Evolutionary conservation across 2,888 invertebrate genomes (phyloP).

Genomic region (Rotaria macrura): DNA sequence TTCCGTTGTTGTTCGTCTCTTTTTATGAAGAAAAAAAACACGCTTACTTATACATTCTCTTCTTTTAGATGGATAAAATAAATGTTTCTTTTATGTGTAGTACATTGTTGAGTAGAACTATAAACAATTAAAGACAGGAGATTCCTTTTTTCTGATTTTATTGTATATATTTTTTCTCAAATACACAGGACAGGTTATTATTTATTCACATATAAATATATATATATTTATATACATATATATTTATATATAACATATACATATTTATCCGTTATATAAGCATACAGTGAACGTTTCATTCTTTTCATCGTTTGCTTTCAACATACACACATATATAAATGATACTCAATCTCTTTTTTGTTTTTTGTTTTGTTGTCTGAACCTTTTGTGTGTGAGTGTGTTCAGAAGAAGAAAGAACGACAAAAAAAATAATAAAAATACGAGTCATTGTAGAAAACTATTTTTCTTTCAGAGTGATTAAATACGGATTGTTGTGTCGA

Average conservation of each 20-base stretch:
- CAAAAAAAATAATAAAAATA: neutral
- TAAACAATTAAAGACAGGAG: neutral
- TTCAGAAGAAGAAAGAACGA: neutral
- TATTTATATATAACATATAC: neutral
- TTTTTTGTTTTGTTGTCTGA: neutral
- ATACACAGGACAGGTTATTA: neutral
- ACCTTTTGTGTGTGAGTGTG: neutral
- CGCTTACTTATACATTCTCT: neutral
- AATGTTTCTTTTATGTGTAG: neutral
- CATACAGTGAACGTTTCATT: neutral
- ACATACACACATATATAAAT: conserved; percentile 1
- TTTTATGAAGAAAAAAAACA: neutral
- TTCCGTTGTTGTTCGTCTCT: conserved; percentile 10
- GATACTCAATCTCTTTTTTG: neutral
- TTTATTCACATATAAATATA: neutral
- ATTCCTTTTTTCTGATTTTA: neutral
- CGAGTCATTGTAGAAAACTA: neutral
- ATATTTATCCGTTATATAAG: neutral
- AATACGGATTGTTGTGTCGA: neutral
- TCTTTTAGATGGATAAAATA: neutral
- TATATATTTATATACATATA: neutral
- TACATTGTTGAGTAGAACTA: neutral
- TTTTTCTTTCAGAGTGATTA: neutral
- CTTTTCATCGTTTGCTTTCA: neutral
- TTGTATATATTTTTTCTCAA: neutral